Evolutionary conservation across 2,797 vertebrate genomes (phyloP), one percentile per base, ranked within the genome.

Genomic region (Sciurus vulgaris): DNA sequence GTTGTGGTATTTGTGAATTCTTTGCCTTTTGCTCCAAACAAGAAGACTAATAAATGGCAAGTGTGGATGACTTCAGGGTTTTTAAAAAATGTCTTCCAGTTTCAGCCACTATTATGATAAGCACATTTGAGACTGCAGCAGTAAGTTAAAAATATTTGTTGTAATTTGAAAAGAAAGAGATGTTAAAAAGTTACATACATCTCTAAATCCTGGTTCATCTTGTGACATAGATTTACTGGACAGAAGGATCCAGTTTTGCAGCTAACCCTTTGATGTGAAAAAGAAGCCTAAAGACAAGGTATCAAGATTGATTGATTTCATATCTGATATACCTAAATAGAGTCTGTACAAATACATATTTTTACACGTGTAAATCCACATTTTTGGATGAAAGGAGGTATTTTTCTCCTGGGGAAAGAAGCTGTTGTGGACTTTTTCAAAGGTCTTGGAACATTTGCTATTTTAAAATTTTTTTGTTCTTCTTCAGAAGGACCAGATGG

Each of bases 371-470:
- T 94, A 54, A 97, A 93, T 89, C 87, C 95, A 3, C 78, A 38
- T 94, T 95, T 90, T 94, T 97, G 92, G 65, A 85, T 87, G n/a
- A 94, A 95, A 98, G 90, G 94, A 97, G 84, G 38, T 28, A 59
- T 79, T 97, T 97, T 97, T 94, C 54, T 54, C 54, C 91, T 89
- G 91, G 87, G 98, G 67, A 95, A 95, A 94, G 78, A 97, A 94
- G 59, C 70, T 95, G 33, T 93, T 74, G 33, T 67, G 89, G 13
- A 93, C 83, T 97, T 96, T 97, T 95, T 97, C 59, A 79, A 51
- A 96, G 96, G 56, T 49, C 51, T 92, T 91, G 88, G 94, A 44
- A 76, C 76, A 56, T 92, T 84, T 83, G 33, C 2, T 92, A 65
- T 54, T 94, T 87, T 74, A 54, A 18, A 85, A 82, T 51, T 78